Base-by-base conservation (phyloP, 92 coral and sea anemone genomes). In the Plumapathes pennacea region DNA sequence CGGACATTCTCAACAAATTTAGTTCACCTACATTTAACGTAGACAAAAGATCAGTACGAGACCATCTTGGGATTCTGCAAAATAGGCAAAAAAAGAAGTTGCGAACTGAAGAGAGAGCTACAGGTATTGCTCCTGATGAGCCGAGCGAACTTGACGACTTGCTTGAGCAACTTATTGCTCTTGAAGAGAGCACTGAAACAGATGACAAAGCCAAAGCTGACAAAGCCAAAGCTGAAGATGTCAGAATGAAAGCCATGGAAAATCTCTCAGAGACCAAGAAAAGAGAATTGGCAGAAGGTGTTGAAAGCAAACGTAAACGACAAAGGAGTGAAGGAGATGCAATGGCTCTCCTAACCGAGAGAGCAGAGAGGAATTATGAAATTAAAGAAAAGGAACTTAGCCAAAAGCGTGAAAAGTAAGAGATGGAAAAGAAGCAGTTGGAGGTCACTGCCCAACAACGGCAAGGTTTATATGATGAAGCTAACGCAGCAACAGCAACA, bases 101-200 rank as follows among this genome's bases (percentile, higher is more conserved):
- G 51, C 55, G 62, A 50, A 69, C 54, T 47, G 69, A 65, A 49
- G 83, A 76, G 45, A 56, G 38, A 62, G 75, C 75, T 18, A 56
- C 69, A 10, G 75, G 69, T 0, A 75, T 76, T 25, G 52, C 62
- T 28, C 68, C 74, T 15, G 75, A 57, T 73, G 72, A 73, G 55
- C 66, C 60, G 38, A 62, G 56, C 47, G 81, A 73, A 38, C 44
- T 73, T 50, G 81, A 73, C 19, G 26, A 72, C 37, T 69, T 70
- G 54, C 48, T 61, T 46, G 71, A 72, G 32, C 54, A 60, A 60
- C 42, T 74, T 32, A 63, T 63, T 54, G 81, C 81, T 60, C 58
- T 74, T 60, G 81, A 63, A 45, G 81, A 74, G 55, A 63, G 81
- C 54, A 52, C 73, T 31, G 81, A 74, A 55, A 57, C 67, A 54